Evolutionary conservation across 2,113 vertebrate species (phyloP).

Genomic region (Montifringilla adamsi): DNA sequence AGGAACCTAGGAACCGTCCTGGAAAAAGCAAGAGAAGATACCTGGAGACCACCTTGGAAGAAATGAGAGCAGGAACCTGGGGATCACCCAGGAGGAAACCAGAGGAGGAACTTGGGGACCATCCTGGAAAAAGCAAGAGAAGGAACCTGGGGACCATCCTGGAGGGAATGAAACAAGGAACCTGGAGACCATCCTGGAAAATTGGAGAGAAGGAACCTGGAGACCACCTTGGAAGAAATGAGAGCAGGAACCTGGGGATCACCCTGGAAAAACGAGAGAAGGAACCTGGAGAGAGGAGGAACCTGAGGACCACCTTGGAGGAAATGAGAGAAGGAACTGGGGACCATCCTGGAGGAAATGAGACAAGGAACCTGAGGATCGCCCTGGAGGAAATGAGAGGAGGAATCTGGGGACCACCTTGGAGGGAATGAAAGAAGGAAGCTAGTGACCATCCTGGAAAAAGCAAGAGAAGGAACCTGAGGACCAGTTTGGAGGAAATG

Average conservation of each 20-base stretch:
- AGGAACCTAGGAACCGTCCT: accelerated
- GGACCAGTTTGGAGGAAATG: accelerated
- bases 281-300: neutral
- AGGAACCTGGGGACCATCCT: neutral
- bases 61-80: accelerated
- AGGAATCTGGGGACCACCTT: accelerated
- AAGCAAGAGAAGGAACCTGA: neutral
- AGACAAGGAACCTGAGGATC: neutral
- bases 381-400: accelerated
- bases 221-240: accelerated
- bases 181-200: neutral
- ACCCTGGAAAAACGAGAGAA: too few relatives aligned
- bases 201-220: neutral
- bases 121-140: too few relatives aligned
- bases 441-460: too few relatives aligned
- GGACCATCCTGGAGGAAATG: neutral
- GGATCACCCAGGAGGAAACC: accelerated
- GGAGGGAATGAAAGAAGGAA: accelerated
- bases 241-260: too few relatives aligned
- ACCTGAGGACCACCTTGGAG: accelerated
- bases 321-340: too few relatives aligned
- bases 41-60: accelerated
- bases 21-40: neutral
- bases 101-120: too few relatives aligned
- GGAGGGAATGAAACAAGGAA: accelerated